phyloP scores from a whole-genome alignment of 2,113 vertebrate genomes.

The Leptocoma aspasia region DNA sequence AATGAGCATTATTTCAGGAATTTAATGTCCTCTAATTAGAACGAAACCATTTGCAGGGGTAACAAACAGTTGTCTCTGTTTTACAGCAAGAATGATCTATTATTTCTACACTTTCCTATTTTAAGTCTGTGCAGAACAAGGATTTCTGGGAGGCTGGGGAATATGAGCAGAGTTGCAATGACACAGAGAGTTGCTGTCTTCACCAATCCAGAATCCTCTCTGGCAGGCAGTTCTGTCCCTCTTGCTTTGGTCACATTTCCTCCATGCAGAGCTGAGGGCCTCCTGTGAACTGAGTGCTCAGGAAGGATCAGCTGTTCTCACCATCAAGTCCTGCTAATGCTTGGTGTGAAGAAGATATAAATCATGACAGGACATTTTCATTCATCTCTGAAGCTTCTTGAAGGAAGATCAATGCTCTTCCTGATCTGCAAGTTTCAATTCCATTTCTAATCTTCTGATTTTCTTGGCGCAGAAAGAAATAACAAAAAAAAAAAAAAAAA shows the following conservation, averaged over 20 bases:
- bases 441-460: background rate
- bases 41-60: background rate
- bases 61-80: background rate
- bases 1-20: background rate
- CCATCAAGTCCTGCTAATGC: background rate
- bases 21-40: slow-evolving; percentile 20
- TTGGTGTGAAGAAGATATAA: background rate
- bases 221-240: background rate
- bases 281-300: background rate
- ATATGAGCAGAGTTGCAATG: background rate
- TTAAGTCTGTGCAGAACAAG: background rate
- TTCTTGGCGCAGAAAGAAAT: background rate
- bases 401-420: background rate
- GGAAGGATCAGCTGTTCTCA: background rate
- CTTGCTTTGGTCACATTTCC: background rate
- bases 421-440: background rate
- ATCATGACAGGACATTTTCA: background rate
- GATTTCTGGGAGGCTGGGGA: background rate
- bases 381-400: background rate
- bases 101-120: background rate
- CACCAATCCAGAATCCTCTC: background rate
- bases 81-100: background rate
- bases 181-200: background rate
- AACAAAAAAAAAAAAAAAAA: background rate
- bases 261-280: background rate